Conservation (phyloP, 2,113 vertebrate genomes). For the Puffinus mauretanicus region DNA sequence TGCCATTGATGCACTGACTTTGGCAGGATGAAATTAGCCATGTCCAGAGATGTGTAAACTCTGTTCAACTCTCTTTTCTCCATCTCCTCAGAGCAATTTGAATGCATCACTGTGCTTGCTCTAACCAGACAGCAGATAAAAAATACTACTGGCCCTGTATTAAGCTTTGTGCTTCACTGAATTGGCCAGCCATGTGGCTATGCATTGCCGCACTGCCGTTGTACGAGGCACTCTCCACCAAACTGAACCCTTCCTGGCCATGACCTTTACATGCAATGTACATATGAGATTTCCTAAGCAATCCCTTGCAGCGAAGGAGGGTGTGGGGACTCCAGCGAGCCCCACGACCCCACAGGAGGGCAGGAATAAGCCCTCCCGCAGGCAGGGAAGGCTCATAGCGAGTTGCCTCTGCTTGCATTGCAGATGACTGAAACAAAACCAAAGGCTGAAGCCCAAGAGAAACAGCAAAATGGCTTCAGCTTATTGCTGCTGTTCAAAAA, state of each 20-base stretch:
- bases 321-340: neutral
- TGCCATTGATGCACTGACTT: neutral
- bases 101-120: neutral
- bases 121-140: neutral
- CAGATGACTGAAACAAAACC: neutral
- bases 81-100: neutral
- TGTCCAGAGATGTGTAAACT: neutral
- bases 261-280: neutral
- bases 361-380: neutral
- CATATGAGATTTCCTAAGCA: neutral
- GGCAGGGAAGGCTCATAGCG: neutral
- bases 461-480: neutral
- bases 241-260: neutral
- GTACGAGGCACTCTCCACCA: neutral
- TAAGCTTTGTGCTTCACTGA: neutral
- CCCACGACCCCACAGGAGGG: neutral
- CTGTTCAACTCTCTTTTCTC: neutral
- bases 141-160: neutral
- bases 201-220: neutral
- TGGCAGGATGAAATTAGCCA: neutral
- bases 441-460: neutral
- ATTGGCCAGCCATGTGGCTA: too few species aligned
- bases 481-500: neutral
- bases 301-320: neutral
- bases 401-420: neutral